Evolutionary conservation across 2,888 invertebrate species (phyloP), one percentile per base, ranked within the genome.

Genomic region (Vesta saturnalis): DNA sequence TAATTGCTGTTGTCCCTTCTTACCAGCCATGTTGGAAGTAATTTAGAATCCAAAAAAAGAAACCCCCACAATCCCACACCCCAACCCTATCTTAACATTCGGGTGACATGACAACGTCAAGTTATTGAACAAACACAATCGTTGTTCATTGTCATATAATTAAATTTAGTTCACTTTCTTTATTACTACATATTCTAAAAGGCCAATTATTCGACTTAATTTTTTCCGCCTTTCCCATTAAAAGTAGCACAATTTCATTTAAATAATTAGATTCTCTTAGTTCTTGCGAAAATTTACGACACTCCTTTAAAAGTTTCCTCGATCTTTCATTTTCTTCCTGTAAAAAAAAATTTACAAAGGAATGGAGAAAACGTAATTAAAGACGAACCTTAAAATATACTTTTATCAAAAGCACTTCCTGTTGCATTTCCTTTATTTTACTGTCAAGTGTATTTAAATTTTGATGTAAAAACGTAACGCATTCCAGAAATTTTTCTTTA

Each of bases 1-100:
- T 66, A 95, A 83, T 77, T 93, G 92, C 12, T 90, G 90, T 47
- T 89, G 90, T 23, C 90, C 92, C 83, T 94, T 94, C 84, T 94
- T 94, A 39, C 39, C 39, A 3, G 90, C 89, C 89, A 90, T 90
- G 77, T 81, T 77, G 64, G 64, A 72, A 60, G 21, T 12, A 58
- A 43, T 49, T 56, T 43, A 35, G 39, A 12, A 59, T 14, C 64
- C 57, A 22, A n/a, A n/a, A n/a, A 43, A 55, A 62, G 43, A 30
- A 21, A 30, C 16, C 22, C 30, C 43, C n/a, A n/a, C n/a, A n/a
- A n/a, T n/a, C n/a, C n/a, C n/a, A n/a, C n/a, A n/a, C n/a, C n/a
- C n/a, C 22, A 60, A 1, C 47, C 15, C 12, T 14, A 21, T 10
- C 5, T 12, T 54, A 55, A 56, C 39, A 56, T 18, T 55, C 35